Evolutionary conservation across 1,140 invertebrate species (phyloP).

Genomic region (Phymorhynchus buccinoides): DNA sequence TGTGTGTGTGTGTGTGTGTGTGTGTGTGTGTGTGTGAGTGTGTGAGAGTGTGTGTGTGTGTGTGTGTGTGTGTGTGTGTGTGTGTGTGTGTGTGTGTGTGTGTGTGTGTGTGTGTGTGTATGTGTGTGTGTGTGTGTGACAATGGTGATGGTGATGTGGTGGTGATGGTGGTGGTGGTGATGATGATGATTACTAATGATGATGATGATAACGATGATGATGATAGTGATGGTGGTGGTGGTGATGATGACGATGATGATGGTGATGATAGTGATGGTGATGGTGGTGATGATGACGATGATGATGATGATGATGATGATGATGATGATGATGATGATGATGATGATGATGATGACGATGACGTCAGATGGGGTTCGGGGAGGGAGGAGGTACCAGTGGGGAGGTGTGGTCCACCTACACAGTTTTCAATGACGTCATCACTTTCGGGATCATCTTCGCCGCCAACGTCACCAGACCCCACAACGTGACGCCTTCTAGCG

Average conservation of each 20-base stretch:
- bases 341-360: conserved; percentile 19
- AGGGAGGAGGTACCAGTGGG: conserved; percentile 41
- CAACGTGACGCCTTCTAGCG: conserved; percentile 28
- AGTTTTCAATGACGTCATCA: conserved; percentile 36
- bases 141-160: conserved; percentile 7
- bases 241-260: background rate
- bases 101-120: background rate
- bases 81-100: conserved; percentile 17
- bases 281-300: background rate
- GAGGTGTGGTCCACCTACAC: conserved; percentile 52
- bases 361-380: conserved; percentile 32
- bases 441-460: conserved; percentile 50
- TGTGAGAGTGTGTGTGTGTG: too few species aligned
- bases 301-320: background rate
- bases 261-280: background rate
- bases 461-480: conserved; percentile 43
- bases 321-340: conserved; percentile 25
- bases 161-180: background rate
- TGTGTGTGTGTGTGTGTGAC: background rate
- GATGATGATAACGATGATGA: too few species aligned
- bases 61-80: conserved; percentile 23
- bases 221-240: background rate
- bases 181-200: background rate
- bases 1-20: too few species aligned
- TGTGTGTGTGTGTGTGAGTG: too few species aligned